These are phyloP conservation scores for Schizothorax lantsangensis DNA, from an alignment of 2,797 vertebrate genomes.

Conservation along the genomic window DNA sequence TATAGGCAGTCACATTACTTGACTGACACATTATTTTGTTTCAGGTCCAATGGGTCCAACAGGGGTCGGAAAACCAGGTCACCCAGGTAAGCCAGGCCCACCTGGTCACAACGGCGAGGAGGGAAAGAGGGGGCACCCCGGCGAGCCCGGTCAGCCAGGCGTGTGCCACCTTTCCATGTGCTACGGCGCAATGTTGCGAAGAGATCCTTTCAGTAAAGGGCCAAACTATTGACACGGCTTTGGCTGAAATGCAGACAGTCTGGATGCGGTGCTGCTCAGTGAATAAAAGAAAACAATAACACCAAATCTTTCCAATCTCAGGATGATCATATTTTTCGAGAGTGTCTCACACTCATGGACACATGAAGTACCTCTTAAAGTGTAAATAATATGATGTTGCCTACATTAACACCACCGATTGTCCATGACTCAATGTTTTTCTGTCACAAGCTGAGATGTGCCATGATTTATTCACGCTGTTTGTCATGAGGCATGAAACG, in stretches of 20 bases:
- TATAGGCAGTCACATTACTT: background rate
- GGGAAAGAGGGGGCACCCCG: constrained; percentile 86
- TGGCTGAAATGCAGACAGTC: constrained; percentile 51
- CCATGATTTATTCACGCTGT: constrained; percentile 4
- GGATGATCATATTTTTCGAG: constrained; percentile 85
- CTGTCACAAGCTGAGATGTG: constrained; percentile 31
- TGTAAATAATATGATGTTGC: constrained; percentile 55
- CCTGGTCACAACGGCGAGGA: constrained; percentile 87
- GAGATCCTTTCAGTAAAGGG: constrained; percentile 93
- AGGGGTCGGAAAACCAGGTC: constrained; percentile 87
- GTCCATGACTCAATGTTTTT: constrained; percentile 16
- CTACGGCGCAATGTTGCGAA: constrained; percentile 88
- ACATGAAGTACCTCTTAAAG: constrained; percentile 83
- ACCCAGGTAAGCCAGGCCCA: constrained; percentile 84
- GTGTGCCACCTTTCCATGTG: constrained; percentile 93
- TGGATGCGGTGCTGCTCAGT: constrained; percentile 65
- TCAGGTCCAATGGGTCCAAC: constrained; percentile 89
- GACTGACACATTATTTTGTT: background rate
- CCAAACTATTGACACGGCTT: constrained; percentile 87
- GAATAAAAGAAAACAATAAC: constrained; percentile 64
- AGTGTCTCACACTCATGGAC: constrained; percentile 76
- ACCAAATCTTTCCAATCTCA: constrained; percentile 86
- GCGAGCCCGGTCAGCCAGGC: constrained; percentile 87
- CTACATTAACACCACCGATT: constrained; percentile 18
- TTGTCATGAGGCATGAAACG: constrained; percentile 10